Conservation (phyloP, 2,113 vertebrate species). For the Erpornis zantholeuca region DNA sequence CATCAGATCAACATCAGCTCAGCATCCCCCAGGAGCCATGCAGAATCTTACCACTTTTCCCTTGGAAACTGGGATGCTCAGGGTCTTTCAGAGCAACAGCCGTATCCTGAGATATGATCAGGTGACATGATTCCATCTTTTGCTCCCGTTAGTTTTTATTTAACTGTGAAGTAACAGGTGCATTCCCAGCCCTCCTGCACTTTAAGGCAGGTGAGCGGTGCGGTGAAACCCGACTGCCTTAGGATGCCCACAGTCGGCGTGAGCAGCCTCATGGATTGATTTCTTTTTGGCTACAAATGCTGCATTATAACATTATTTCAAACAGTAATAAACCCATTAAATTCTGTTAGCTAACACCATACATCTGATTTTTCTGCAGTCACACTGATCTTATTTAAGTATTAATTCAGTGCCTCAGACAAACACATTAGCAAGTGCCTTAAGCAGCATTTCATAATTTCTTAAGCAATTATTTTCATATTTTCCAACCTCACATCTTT, state of each 20-base stretch:
- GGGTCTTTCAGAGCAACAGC: neutral
- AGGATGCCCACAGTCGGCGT: fast-evolving
- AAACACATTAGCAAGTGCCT: constrained; percentile 63
- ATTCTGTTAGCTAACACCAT: constrained; percentile 34
- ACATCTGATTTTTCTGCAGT: neutral
- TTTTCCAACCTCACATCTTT: constrained; percentile 42
- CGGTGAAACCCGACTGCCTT: fast-evolving
- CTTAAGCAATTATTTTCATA: constrained; percentile 51
- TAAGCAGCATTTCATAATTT: constrained; percentile 61
- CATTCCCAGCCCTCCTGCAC: neutral
- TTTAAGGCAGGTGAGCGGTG: fast-evolving
- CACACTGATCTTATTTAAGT: constrained; percentile 33
- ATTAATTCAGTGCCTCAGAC: constrained; percentile 40
- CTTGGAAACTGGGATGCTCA: fast-evolving
- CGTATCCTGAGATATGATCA: fast-evolving
- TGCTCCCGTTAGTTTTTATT: neutral
- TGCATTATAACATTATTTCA: constrained; percentile 17
- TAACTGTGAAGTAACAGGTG: neutral
- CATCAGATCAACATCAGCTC: too few species aligned
- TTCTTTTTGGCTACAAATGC: neutral
- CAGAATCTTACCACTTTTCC: fast-evolving
- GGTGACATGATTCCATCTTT: neutral
- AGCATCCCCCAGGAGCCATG: fast-evolving
- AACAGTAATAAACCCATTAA: constrained; percentile 39
- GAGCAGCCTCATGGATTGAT: neutral